These are phyloP conservation scores for Spermophilus dauricus DNA, from an alignment of 2,113 vertebrate species.

Conservation along the genomic window DNA sequence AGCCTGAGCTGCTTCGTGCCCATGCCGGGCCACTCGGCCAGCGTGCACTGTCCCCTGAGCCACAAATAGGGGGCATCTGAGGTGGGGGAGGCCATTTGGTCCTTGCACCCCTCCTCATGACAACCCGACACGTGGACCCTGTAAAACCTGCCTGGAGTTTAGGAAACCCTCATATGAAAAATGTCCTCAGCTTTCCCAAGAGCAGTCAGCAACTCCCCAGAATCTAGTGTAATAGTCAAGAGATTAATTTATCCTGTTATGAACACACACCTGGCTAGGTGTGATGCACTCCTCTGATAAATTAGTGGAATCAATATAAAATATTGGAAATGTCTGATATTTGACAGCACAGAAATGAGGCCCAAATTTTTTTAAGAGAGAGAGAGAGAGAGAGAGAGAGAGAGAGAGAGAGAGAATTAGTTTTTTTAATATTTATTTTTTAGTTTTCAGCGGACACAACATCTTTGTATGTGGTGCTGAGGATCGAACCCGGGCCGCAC, in stretches of 20 bases:
- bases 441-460: no score
- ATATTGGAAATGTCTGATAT: background rate
- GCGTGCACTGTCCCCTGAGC: no score
- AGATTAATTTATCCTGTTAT: constrained; percentile 56
- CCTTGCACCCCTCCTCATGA: background rate
- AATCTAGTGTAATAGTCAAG: constrained; percentile 16
- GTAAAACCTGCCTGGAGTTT: constrained; percentile 52
- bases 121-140: background rate
- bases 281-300: background rate
- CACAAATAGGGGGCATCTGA: background rate
- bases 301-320: constrained; percentile 61
- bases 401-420: no score
- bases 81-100: background rate
- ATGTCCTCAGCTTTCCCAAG: constrained; percentile 45
- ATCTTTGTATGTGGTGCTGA: no score
- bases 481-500: no score
- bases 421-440: no score
- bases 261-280: background rate
- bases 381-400: no score
- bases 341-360: background rate
- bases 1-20: background rate
- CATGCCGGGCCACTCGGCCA: background rate
- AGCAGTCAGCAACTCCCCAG: constrained; percentile 29
- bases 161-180: constrained; percentile 53
- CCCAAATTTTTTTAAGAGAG: background rate